Percentiles rank a stretch among this genome's conserved stretches.
Evolutionary conservation across 2,113 vertebrate genomes (phyloP).

Genomic region (Callipepla squamata): DNA sequence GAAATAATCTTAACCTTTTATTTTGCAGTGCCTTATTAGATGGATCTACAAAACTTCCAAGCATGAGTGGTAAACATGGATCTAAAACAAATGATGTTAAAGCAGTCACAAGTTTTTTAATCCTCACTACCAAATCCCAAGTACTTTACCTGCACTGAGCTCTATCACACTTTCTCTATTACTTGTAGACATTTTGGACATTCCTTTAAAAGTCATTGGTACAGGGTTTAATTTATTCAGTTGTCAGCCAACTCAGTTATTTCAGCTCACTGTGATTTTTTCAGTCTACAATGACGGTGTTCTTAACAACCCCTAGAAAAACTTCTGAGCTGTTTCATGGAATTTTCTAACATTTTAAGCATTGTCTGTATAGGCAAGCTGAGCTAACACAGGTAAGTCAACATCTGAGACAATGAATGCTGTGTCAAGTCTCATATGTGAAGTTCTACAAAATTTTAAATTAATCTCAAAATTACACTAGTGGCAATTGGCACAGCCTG

Average conservation of each 20-base stretch:
- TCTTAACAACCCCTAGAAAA: background rate
- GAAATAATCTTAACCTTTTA: background rate
- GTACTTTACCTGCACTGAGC: background rate
- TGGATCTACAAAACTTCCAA: background rate
- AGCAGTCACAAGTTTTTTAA: background rate
- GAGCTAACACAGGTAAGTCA: background rate
- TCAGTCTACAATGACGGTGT: background rate
- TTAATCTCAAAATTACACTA: background rate
- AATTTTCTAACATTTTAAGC: background rate
- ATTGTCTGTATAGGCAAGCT: background rate
- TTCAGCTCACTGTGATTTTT: background rate
- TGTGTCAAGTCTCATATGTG: background rate
- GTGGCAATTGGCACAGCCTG: background rate
- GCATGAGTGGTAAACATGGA: background rate
- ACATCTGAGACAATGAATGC: background rate
- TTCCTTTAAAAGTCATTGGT: background rate
- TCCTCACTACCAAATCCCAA: background rate
- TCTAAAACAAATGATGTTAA: background rate
- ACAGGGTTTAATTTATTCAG: background rate
- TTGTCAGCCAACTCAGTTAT: background rate
- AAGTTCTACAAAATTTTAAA: background rate
- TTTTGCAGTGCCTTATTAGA: background rate
- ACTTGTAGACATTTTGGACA: background rate
- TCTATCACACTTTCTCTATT: background rate
- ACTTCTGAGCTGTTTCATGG: background rate